Conservation (phyloP, 1,140 invertebrate species). For the Caenorhabditis elegans region WBcel235 BX284603.4:3556001-3556500, state of each 20-base stretch:
- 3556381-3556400: neutral
- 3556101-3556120: no score
- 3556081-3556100: no score
- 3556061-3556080: no score
- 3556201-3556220: neutral
- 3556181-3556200: neutral
- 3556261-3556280: neutral
- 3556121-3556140: no score
- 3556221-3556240: neutral
- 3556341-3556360: neutral
- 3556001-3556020: no score
- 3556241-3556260: neutral
- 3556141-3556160: no score
- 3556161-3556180: no score
- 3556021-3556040: no score
- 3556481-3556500: no score
- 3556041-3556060: no score
- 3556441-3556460: neutral
- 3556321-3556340: neutral
- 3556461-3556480: neutral
- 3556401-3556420: neutral
- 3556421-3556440: neutral
- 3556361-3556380: neutral
- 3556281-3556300: neutral
- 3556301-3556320: neutral